These are phyloP conservation scores for Perizoma affinitatum DNA, from an alignment of 2,888 invertebrate genomes.

Conservation along the genomic window DNA sequence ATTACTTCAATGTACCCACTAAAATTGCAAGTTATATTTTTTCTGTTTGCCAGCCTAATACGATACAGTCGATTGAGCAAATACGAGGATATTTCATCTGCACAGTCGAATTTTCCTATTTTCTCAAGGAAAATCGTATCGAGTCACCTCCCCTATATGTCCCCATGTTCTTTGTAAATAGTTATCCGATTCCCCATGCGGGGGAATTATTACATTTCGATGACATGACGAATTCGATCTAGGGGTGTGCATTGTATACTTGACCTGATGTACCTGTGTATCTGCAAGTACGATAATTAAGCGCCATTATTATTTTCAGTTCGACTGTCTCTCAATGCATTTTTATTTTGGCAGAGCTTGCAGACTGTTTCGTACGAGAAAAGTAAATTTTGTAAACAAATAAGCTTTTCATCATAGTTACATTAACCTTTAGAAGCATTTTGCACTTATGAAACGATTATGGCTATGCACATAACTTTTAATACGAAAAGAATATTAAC, in stretches of 20 bases:
- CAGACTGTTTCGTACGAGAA: no score
- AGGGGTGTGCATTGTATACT: conserved; percentile 48
- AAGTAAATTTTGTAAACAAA: no score
- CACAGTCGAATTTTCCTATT: conserved; percentile 59
- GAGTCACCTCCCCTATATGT: conserved; percentile 46
- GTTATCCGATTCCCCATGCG: conserved; percentile 63
- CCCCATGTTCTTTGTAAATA: conserved; percentile 72
- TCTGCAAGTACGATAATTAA: not conserved
- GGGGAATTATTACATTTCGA: conserved; percentile 81
- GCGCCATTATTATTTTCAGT: no score
- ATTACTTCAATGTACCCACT: no score
- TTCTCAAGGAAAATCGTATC: conserved; percentile 54
- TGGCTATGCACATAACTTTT: no score
- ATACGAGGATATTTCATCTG: conserved; percentile 50
- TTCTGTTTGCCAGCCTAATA: conserved; percentile 2
- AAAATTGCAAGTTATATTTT: not conserved
- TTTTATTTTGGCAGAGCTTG: no score
- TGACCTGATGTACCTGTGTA: conserved; percentile 49
- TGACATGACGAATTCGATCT: conserved; percentile 78
- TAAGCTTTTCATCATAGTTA: no score
- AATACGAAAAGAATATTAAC: no score
- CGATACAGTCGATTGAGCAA: conserved; percentile 38
- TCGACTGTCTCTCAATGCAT: no score
- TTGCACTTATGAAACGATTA: no score
- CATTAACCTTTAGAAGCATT: no score